Conservation (phyloP, 2,113 vertebrate species). For the Copsychus sechellarum region DNA sequence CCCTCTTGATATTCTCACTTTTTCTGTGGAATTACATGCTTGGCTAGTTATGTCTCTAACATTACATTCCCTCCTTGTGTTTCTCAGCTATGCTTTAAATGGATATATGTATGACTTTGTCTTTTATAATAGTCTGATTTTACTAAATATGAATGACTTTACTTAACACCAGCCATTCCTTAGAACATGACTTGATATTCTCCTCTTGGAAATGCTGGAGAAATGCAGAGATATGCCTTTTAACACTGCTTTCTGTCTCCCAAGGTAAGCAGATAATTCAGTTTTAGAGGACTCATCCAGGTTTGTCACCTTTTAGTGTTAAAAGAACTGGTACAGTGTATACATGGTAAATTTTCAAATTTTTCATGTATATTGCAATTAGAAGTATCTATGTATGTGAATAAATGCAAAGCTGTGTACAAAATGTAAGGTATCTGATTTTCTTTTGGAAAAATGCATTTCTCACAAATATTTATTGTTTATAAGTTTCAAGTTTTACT, state of each 20-base stretch:
- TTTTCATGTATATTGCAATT: neutral
- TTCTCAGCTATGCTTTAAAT: neutral
- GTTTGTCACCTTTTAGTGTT: neutral
- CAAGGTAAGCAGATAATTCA: neutral
- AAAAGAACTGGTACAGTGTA: neutral
- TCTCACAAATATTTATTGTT: neutral
- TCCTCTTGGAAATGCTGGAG: neutral
- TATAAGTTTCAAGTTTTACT: neutral
- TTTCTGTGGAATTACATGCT: neutral
- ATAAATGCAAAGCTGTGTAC: neutral
- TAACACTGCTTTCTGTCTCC: neutral
- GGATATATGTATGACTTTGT: neutral
- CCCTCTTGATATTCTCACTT: neutral
- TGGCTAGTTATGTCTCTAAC: neutral
- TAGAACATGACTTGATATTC: neutral
- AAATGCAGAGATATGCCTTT: neutral
- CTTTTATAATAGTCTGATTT: neutral
- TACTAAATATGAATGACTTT: neutral
- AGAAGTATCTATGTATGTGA: neutral
- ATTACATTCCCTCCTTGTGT: neutral
- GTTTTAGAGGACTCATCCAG: neutral
- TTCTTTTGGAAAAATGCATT: neutral
- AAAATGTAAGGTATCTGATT: neutral
- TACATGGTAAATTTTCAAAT: neutral
- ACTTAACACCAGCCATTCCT: neutral